phyloP scores from a whole-genome alignment of 2,113 vertebrate genomes.

The Stictonetta naevosa region DNA sequence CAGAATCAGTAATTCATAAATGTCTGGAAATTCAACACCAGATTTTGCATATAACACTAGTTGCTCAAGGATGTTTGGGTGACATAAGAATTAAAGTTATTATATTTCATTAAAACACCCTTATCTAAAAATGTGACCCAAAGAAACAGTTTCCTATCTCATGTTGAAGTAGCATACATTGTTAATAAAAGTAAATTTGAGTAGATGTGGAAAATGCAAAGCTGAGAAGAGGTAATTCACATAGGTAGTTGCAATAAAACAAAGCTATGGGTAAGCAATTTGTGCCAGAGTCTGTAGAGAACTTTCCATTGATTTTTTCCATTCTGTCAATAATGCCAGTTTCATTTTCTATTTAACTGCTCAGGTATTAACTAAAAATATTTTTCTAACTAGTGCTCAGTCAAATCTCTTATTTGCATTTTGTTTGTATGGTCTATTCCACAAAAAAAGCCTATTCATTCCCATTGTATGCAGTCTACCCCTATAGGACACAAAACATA shows the following conservation, averaged over 20 bases:
- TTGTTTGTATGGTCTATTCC: neutral
- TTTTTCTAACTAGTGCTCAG: neutral
- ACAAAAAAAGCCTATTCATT: neutral
- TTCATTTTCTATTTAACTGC: neutral
- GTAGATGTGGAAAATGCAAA: neutral
- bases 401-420: neutral
- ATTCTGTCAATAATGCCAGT: neutral
- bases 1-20: neutral
- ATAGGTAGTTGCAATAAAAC: fast-evolving
- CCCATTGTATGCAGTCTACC: neutral
- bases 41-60: neutral
- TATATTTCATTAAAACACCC: neutral
- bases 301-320: neutral
- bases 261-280: neutral
- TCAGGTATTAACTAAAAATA: neutral
- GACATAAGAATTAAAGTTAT: neutral
- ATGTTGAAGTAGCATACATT: fast-evolving
- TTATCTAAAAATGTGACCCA: neutral
- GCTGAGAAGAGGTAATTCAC: neutral
- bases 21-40: neutral
- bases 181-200: neutral
- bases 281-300: fast-evolving
- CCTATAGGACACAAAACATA: neutral
- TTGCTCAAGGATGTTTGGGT: neutral
- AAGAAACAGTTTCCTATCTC: neutral